Conservation (phyloP, 2,888 invertebrate genomes). For the Mycalesis mineus region DNA sequence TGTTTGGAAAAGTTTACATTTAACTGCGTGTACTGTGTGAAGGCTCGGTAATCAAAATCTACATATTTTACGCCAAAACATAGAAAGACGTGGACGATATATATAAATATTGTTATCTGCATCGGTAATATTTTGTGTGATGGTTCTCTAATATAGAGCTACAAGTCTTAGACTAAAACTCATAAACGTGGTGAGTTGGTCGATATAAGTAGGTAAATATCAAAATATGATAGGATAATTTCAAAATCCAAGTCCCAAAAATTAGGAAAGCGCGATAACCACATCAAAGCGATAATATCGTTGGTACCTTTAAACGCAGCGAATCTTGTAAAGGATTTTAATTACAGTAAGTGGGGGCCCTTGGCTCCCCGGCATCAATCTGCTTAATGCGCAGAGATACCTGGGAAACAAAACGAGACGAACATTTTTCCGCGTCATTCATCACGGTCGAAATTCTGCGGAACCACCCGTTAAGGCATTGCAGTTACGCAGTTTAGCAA, state of each 20-base stretch:
- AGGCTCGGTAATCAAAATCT: no score
- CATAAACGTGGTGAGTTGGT: no score
- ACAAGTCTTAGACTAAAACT: no score
- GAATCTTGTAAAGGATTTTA: slow-evolving; percentile 69
- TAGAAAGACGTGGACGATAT: no score
- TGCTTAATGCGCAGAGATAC: slow-evolving; percentile 52
- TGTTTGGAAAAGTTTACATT: no score
- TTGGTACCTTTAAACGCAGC: slow-evolving; percentile 34
- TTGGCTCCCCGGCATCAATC: slow-evolving; percentile 55
- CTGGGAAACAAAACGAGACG: slow-evolving; percentile 35
- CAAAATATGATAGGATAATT: no score
- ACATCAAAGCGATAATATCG: slow-evolving; percentile 1
- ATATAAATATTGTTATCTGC: no score
- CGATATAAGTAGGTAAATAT: no score
- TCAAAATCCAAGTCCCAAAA: neutral
- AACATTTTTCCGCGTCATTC: slow-evolving; percentile 47
- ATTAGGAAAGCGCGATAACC: neutral
- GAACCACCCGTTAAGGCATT: slow-evolving; percentile 21
- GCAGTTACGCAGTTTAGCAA: neutral
- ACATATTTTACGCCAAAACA: no score
- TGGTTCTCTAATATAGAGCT: no score
- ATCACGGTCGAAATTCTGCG: slow-evolving; percentile 40
- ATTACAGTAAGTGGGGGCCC: slow-evolving; percentile 64
- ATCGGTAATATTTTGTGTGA: no score
- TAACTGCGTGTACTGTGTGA: no score